A percentile compares a stretch with the other conserved stretches of the same genome.
Conservation (phyloP, 2,888 invertebrate species). For the Meghimatium bilineatum region DNA sequence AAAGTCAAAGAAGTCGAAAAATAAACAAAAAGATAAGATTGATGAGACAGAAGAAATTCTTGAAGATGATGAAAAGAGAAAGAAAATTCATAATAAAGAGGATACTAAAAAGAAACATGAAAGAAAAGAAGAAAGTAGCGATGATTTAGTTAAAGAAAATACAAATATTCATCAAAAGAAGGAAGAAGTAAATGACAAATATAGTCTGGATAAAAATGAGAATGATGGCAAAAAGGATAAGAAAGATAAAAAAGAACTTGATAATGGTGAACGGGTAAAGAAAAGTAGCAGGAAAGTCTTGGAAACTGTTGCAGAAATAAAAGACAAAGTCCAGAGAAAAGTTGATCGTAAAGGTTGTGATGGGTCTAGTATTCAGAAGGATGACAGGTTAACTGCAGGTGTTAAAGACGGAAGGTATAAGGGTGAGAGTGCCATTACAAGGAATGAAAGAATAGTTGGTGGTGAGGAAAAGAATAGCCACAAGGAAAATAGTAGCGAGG, state of each 20-base stretch:
- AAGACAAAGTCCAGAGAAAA: background rate
- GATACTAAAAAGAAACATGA: background rate
- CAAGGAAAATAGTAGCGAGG: background rate
- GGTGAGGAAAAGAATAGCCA: background rate
- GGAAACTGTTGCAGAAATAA: background rate
- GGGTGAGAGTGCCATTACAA: background rate
- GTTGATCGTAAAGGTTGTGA: background rate
- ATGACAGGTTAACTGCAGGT: too few species aligned
- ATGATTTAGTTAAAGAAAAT: background rate
- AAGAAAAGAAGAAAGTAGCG: background rate
- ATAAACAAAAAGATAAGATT: background rate
- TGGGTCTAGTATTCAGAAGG: background rate
- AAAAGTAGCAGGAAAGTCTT: background rate
- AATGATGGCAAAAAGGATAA: background rate
- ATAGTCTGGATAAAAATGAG: background rate
- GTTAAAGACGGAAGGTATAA: background rate
- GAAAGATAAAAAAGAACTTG: background rate
- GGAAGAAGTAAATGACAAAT: background rate
- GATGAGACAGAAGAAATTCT: background rate
- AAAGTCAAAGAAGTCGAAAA: conserved; percentile 15
- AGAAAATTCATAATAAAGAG: background rate
- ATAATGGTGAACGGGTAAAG: background rate
- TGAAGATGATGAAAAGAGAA: background rate
- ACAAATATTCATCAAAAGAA: too few species aligned
- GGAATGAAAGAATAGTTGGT: background rate